These are phyloP conservation scores for Brachyhypopomus occidentalis DNA, from an alignment of 2,113 vertebrate species.

Conservation along the genomic window DNA sequence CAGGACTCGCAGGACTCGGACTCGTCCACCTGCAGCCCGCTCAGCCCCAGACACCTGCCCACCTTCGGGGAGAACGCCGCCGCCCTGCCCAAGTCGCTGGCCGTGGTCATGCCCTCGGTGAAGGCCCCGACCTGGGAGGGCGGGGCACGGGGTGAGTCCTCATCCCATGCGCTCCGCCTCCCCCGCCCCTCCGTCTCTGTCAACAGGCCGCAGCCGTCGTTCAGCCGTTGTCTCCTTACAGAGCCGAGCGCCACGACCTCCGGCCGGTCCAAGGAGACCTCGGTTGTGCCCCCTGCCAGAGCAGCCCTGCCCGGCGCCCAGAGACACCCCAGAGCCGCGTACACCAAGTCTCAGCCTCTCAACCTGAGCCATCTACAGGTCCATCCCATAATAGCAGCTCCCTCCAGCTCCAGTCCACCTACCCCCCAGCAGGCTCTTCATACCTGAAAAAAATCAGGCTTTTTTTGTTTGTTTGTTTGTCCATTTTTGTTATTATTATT, in stretches of 20 bases:
- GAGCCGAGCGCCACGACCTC: conserved; percentile 75
- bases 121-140: conserved; percentile 87
- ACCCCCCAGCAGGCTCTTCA: no score
- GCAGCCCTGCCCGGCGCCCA: conserved; percentile 78
- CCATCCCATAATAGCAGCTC: no score
- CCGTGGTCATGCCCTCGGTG: conserved; percentile 86
- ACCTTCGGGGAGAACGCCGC: conserved; percentile 60
- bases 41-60: conserved; percentile 77
- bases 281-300: conserved; percentile 76
- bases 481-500: no score
- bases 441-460: no score
- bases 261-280: conserved; percentile 84
- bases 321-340: conserved; percentile 75
- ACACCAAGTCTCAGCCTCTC: conserved; percentile 86
- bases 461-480: no score
- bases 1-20: conserved; percentile 96
- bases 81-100: conserved; percentile 80
- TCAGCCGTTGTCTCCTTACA: conserved; percentile 58
- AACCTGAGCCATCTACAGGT: no score
- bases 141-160: conserved; percentile 69
- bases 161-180: conserved; percentile 65
- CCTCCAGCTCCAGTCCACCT: no score
- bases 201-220: background rate
- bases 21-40: conserved; percentile 90
- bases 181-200: no score